phyloP scores from a whole-genome alignment of 2,797 vertebrate species.

The Cossypha niveicapilla region DNA sequence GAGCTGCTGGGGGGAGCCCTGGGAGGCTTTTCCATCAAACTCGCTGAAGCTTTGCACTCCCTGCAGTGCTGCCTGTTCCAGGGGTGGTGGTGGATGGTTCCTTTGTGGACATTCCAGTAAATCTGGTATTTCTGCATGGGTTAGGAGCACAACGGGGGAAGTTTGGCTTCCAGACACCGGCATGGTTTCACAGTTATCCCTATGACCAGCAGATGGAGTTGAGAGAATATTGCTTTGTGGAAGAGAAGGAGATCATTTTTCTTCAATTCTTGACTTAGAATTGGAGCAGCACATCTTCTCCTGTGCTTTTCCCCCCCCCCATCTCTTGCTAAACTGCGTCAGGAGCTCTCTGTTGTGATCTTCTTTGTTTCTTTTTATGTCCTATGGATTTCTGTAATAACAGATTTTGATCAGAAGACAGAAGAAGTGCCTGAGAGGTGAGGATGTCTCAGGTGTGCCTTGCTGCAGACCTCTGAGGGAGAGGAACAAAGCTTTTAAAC shows the following conservation, averaged over 20 bases:
- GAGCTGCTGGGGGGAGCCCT: not conserved
- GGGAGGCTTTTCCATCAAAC: not conserved
- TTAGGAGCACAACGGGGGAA: not conserved
- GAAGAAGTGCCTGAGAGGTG: not conserved
- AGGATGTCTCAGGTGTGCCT: not conserved
- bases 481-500: not conserved
- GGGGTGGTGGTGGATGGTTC: not conserved
- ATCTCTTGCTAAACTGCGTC: not conserved
- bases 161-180: not conserved
- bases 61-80: not conserved
- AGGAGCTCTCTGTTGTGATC: not conserved
- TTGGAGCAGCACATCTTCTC: not conserved
- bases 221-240: conserved; percentile 41
- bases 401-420: not conserved
- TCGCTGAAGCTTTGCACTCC: not conserved
- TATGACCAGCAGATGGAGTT: conserved; percentile 65
- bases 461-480: not conserved
- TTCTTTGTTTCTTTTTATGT: not conserved
- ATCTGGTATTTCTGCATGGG: not conserved
- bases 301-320: rapidly evolving
- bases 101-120: not conserved
- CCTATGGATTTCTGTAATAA: not conserved
- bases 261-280: not conserved
- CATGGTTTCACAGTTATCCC: conserved; percentile 23
- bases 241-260: not conserved